Evolutionary conservation across 2,797 vertebrate genomes (phyloP), one percentile per base, ranked within the genome.

Genomic region (Lagodon rhomboides): DNA sequence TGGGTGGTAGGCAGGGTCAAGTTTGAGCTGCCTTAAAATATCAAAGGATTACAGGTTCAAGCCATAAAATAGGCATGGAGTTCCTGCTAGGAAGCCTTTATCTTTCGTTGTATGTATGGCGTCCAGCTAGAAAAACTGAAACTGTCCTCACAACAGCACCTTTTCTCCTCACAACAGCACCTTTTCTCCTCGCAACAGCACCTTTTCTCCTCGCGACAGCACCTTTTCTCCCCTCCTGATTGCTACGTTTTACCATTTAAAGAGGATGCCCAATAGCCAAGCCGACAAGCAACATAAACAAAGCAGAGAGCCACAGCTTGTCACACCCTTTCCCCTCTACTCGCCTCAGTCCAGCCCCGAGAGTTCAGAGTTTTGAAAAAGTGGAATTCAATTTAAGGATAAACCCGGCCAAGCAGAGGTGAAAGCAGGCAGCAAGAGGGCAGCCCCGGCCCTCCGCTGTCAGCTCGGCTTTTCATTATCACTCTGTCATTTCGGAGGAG

Each of bases 381-480:
- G 47, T 79, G 47, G 41, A 66, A 85, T 82, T 84, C 15, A 56
- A 83, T 84, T 74, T 75, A 20, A 76, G 72, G 80, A 72, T 62
- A 81, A 85, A 79, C 27, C 27, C 15, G 3, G 46, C 67, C 22
- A 41, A 73, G 81, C 79, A 41, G 82, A 80, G 81, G 83, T 84
- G 82, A 88, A 67, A 77, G 68, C 50, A 15, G 69, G 65, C 75
- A 13, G 69, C 22, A 16, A 72, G 77, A 84, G 85, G 82, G 73
- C 85, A 70, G 64, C 65, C 53, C 41, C 3, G 60, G 60, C 50
- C 77, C 61, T 72, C 71, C 3, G 77, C 84, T 83, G 86, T 91
- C 92, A 88, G 72, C 79, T 86, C 16, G 16, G 62, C 87, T 91
- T 88, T 87, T 81, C 81, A 75, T 93, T 87, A 92, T 82, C 89